Conservation (phyloP, 2,888 invertebrate species). For the Mamestra brassicae region DNA sequence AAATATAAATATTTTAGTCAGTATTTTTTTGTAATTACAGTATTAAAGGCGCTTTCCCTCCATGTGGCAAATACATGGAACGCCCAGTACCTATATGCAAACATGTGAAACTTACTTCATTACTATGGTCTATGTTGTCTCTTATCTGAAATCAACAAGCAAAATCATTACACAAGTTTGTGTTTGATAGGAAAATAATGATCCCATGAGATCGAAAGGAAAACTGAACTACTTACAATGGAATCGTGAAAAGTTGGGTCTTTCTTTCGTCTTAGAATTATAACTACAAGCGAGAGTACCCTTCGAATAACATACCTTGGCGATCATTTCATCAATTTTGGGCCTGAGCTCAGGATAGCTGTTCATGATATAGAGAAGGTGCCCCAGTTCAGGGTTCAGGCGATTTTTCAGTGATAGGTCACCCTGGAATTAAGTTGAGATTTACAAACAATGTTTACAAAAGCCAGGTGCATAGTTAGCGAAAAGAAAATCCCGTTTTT, state of each 20-base stretch:
- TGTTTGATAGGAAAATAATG: background rate
- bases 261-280: background rate
- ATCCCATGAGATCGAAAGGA: background rate
- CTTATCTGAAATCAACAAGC: constrained; percentile 36
- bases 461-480: background rate
- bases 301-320: constrained; percentile 59
- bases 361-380: constrained; percentile 85
- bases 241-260: background rate
- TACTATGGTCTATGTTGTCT: constrained; percentile 2
- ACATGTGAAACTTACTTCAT: constrained; percentile 42
- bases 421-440: constrained; percentile 73
- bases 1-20: too few species aligned
- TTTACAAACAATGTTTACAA: background rate
- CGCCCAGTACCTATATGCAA: background rate
- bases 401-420: constrained; percentile 83
- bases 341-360: constrained; percentile 81
- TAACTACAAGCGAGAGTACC: background rate
- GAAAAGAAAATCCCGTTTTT: too few species aligned
- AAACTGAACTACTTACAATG: background rate
- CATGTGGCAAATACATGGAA: too few species aligned
- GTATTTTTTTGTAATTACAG: too few species aligned
- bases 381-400: constrained; percentile 85
- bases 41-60: too few species aligned
- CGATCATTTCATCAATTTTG: constrained; percentile 80
- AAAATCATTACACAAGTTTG: background rate